phyloP scores from a whole-genome alignment of 2,113 vertebrate genomes.

The Peromyscus polionotus region DNA sequence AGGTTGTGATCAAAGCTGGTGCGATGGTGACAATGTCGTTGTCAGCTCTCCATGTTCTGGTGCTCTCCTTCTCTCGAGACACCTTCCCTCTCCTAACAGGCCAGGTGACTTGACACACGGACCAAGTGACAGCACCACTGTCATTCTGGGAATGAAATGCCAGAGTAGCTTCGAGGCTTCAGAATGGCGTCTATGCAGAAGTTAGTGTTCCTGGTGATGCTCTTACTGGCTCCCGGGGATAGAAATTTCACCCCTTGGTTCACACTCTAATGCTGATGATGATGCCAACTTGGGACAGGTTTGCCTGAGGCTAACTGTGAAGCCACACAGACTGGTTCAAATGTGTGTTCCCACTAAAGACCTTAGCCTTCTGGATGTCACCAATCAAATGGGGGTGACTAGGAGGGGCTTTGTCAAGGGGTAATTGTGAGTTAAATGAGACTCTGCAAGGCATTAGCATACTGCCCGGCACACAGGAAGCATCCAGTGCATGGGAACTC shows the following conservation, averaged over 20 bases:
- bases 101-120: background rate
- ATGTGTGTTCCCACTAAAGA: background rate
- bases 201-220: background rate
- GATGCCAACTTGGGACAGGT: background rate
- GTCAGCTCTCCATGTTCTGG: background rate
- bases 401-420: background rate
- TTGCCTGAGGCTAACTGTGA: background rate
- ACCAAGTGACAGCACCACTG: background rate
- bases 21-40: background rate
- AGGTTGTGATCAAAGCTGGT: background rate
- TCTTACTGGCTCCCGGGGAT: background rate
- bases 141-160: background rate
- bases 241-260: background rate
- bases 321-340: background rate
- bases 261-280: background rate
- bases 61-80: background rate
- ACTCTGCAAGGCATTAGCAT: background rate
- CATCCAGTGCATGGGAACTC: rapidly evolving
- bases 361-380: background rate
- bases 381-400: background rate
- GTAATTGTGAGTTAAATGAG: background rate
- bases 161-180: background rate
- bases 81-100: background rate
- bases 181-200: background rate
- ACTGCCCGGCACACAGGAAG: background rate